These are phyloP conservation scores for Nematopogon swammerdamellus DNA, from an alignment of 2,888 invertebrate genomes.

Conservation along the genomic window DNA sequence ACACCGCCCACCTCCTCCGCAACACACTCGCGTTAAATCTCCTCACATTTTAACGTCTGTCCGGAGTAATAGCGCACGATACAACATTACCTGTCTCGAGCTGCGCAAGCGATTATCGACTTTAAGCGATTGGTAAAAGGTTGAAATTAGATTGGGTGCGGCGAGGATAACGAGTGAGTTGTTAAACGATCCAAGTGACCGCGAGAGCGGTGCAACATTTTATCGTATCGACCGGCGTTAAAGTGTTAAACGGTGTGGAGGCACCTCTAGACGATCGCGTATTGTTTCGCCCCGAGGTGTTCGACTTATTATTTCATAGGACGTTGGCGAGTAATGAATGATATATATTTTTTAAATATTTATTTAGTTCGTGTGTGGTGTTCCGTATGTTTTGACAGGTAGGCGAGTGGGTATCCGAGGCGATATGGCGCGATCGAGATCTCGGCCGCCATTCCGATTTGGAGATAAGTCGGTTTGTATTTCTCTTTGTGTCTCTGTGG, in stretches of 20 bases:
- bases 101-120: not conserved
- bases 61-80: not conserved
- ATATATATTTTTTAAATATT: conserved; percentile 3
- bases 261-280: not conserved
- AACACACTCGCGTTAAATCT: not conserved
- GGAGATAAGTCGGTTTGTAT: conserved; percentile 24
- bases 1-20: not conserved
- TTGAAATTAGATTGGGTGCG: not conserved
- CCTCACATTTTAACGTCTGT: not conserved
- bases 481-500: too few relatives aligned
- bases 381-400: conserved; percentile 48
- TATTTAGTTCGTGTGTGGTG: not conserved
- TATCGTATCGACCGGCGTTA: not conserved
- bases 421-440: conserved; percentile 40
- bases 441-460: conserved; percentile 38
- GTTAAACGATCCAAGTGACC: not conserved
- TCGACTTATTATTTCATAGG: conserved; percentile 1
- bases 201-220: not conserved
- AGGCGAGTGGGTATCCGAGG: conserved; percentile 33
- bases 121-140: not conserved
- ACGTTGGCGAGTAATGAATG: conserved; percentile 2
- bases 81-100: not conserved
- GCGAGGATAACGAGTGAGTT: not conserved
- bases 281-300: not conserved
- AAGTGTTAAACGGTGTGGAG: not conserved